phyloP scores from a whole-genome alignment of 2,797 vertebrate genomes.

The Lithobates pipiens region DNA sequence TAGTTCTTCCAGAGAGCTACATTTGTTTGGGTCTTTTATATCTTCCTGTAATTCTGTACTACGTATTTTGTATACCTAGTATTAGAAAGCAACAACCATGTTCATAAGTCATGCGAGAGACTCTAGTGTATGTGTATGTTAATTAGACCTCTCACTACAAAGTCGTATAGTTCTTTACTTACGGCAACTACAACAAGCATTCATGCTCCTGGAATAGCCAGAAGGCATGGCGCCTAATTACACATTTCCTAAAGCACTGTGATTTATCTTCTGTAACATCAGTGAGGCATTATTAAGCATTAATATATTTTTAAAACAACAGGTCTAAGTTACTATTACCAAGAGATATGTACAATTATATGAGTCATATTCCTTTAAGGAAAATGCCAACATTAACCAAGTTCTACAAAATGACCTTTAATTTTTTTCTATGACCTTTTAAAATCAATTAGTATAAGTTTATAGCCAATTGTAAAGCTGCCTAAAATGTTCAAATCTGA shows the following conservation, averaged over 20 bases:
- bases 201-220: not conserved
- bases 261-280: not conserved
- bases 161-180: too few species aligned
- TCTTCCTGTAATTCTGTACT: not conserved
- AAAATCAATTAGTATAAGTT: too few species aligned
- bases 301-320: not conserved
- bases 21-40: not conserved
- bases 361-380: too few species aligned
- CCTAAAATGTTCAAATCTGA: too few species aligned
- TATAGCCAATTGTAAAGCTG: too few species aligned
- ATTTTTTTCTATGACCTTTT: too few species aligned
- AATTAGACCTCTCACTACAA: too few species aligned
- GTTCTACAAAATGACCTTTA: too few species aligned
- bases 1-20: too few species aligned
- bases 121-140: too few species aligned
- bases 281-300: not conserved
- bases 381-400: too few species aligned
- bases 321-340: not conserved
- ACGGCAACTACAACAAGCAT: not conserved
- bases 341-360: not conserved
- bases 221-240: not conserved
- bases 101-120: too few species aligned
- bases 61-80: not conserved
- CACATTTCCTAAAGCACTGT: conserved; percentile 10
- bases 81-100: not conserved